Percentiles rank a stretch among this genome's conserved stretches.
Conservation (phyloP, 2,113 vertebrate genomes). For the Vulpes ferrilata region DNA sequence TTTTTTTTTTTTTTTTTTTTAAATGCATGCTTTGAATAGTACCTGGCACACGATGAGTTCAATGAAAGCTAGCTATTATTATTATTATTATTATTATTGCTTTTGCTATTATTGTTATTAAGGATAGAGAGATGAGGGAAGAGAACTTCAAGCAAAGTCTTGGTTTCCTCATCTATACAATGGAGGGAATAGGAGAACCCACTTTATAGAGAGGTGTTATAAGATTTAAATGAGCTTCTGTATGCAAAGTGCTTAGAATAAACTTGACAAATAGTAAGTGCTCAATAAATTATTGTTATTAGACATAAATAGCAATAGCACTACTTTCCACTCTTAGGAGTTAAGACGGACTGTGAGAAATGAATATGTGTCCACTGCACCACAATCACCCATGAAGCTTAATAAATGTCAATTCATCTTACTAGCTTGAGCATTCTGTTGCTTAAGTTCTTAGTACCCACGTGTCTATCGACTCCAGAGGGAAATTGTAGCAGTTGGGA, state of each 20-base stretch:
- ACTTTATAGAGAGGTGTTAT: background rate
- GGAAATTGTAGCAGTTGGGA: background rate
- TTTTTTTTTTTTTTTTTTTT: too few species aligned
- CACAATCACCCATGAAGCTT: background rate
- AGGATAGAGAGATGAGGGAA: background rate
- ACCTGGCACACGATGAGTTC: background rate
- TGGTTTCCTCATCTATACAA: background rate
- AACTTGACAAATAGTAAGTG: background rate
- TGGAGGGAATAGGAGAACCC: background rate
- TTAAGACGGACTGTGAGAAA: background rate
- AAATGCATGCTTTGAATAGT: background rate
- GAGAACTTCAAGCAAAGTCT: background rate
- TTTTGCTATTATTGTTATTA: background rate
- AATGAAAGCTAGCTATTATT: background rate
- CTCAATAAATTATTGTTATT: background rate
- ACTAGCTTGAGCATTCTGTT: constrained; percentile 38
- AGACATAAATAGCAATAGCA: background rate
- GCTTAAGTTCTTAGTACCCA: background rate
- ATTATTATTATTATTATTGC: background rate
- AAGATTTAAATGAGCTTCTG: constrained; percentile 20
- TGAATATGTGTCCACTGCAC: background rate
- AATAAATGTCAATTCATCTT: background rate
- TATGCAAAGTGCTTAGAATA: background rate
- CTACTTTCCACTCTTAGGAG: background rate
- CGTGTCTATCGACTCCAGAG: background rate